Base-by-base conservation (phyloP, 1,140 invertebrate species). In the Pachypeltis micranthus region DNA sequence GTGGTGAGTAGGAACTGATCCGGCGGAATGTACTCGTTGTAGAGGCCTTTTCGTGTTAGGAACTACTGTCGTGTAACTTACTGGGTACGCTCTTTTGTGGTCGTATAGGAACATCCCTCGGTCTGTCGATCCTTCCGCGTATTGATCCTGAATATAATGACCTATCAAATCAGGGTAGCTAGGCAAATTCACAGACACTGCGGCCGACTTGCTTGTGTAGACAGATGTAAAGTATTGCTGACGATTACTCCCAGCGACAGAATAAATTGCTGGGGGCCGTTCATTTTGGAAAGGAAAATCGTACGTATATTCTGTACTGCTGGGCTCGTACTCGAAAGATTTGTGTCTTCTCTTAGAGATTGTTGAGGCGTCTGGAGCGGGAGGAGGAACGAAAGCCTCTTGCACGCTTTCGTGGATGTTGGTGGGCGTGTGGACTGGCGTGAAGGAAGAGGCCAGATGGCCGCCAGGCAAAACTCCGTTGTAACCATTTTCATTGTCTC, bases 211-310 rank as follows among this genome's bases (percentile, higher is more conserved):
- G 61, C 80, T 84, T 14, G 84, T 86, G 71, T 86, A 86, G 0
- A 87, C 82, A 62, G 81, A 84, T 7, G 83, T 85, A 68, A 84
- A 86, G 51, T 78, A 79, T 68, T 84, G 81, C 71, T 82, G 78
- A 55, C 82, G 77, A 74, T 85, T 85, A 65, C 76, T 81, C 63
- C 84, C 85, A 44, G 85, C 85, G 16, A 87, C 81, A 0, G 85
- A 87, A 71, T 87, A 87, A 68, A 87, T 86, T 44, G 82, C 83
- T 21, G 83, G 81, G 67, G 83, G 82, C 68, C 85, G 55, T 25
- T 57, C 55, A 27, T 28, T 57, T 57, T 57, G 55, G 23, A 57
- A 57, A 57, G 27, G 24, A 25, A 26, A 57, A 2, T 57, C 55
- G 3, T 57, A 14, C 2, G 26, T 7, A 27, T 26, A 57, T 12